These are phyloP conservation scores for Diorhabda sublineata DNA, from an alignment of 1,140 invertebrate genomes.

Conservation along the genomic window DNA sequence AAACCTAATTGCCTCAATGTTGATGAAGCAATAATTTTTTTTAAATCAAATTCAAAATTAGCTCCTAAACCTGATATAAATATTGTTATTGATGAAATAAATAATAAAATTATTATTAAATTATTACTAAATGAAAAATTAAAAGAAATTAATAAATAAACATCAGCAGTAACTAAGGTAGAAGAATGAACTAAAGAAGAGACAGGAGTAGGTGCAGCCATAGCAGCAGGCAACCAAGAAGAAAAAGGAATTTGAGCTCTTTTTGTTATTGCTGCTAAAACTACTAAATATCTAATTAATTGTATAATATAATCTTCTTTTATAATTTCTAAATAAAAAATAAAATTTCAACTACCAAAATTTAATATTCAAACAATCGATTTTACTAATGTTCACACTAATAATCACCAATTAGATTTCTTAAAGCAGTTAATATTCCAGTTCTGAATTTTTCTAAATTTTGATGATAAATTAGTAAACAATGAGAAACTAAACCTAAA, in stretches of 20 bases:
- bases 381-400: no score
- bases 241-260: no score
- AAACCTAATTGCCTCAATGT: constrained; percentile 66
- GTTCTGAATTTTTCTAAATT: constrained; percentile 58
- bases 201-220: constrained; percentile 65
- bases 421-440: no score
- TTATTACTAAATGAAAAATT: constrained; percentile 45
- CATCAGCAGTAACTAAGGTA: constrained; percentile 66
- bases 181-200: constrained; percentile 72
- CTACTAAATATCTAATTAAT: no score
- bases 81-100: constrained; percentile 54
- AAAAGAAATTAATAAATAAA: constrained; percentile 68
- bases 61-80: constrained; percentile 57
- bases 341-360: no score
- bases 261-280: no score
- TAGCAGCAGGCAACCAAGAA: constrained; percentile 63
- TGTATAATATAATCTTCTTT: no score
- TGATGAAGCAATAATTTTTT: constrained; percentile 69
- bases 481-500: constrained; percentile 63
- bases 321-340: no score
- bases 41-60: constrained; percentile 62
- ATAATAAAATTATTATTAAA: constrained; percentile 36
- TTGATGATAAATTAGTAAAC: constrained; percentile 63
- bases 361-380: no score
- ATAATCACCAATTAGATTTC: constrained; percentile 63